A percentile compares a stretch with the other conserved stretches of the same genome.
Conservation (phyloP, 1,140 invertebrate genomes). For the Caenorhabditis remanei region DNA sequence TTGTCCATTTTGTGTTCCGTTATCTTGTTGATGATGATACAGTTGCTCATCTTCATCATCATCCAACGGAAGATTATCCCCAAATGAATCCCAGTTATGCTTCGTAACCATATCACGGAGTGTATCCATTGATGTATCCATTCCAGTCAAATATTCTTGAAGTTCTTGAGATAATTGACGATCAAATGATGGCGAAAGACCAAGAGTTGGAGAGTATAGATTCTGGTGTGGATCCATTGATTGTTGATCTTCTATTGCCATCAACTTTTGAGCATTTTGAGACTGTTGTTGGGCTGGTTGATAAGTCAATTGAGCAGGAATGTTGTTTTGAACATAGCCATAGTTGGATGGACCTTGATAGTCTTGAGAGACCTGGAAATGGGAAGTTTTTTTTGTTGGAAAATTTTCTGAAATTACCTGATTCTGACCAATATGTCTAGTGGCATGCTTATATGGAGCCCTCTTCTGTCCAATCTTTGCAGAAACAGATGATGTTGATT, state of each 20-base stretch:
- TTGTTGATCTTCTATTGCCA: conserved; percentile 3
- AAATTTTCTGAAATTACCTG: too few species aligned
- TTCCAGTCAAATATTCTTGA: conserved; percentile 60
- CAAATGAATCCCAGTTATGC: conserved; percentile 49
- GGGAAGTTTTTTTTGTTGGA: background rate
- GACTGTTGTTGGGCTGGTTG: background rate
- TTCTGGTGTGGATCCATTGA: conserved; percentile 1
- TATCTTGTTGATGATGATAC: background rate
- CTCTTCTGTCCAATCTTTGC: conserved; percentile 1
- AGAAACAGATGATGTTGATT: background rate
- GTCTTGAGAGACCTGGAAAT: background rate
- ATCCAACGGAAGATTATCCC: background rate
- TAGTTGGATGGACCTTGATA: background rate
- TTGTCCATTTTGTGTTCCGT: background rate
- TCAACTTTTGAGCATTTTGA: background rate
- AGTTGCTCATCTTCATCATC: background rate
- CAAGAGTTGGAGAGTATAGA: conserved; percentile 29
- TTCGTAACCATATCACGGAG: conserved; percentile 55
- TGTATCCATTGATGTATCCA: conserved; percentile 39
- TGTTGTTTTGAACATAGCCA: background rate
- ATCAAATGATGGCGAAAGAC: conserved; percentile 38
- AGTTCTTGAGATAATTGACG: conserved; percentile 59
- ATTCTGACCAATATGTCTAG: too few species aligned
- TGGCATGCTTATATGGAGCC: conserved; percentile 9
- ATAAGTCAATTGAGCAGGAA: conserved; percentile 33